Base-by-base conservation (phyloP, 2,113 vertebrate species). In the Dasyornis broadbenti region DNA sequence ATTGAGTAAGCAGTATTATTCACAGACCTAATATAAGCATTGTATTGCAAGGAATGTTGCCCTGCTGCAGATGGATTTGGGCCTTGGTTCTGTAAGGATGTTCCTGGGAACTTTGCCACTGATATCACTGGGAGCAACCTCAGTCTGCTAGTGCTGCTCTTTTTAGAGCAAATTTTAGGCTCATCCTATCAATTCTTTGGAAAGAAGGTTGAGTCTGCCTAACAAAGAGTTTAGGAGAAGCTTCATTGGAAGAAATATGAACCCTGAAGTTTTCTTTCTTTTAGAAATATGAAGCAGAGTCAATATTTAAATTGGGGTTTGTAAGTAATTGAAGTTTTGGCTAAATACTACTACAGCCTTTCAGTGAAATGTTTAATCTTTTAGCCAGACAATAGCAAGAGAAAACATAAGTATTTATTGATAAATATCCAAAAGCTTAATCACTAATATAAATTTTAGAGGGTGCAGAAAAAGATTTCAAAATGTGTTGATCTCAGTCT, bases 381-480 rank as follows among this genome's bases (percentile, higher is more conserved):
- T 79, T 80, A 83, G 65, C 71, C 66, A 87, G 92, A 86, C 49
- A 42, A 19, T 84, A 95, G 76, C 40, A 69, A 87, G 60, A 90
- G 81, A 92, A 96, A 86, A 65, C 26, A 11, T 63, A 75, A 92
- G 91, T 95, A 89, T 63, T 78, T 93, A 76, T 63, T 96, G 85
- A 81, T 89, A 93, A 96, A 94, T 86, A 97, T 82, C 92, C 76
- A 95, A 79, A 83, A 88, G 33, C 57, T 93, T 90, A 86, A 94
- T 96, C 50, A 40, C 35, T 57, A 61, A 75, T 78, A 86, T 85
- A 88, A 64, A 66, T 90, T 94, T 83, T 83, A 50, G 68, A 84
- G 92, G 79, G 71, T 31, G 82, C 10, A 83, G 39, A 47, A 82
- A 92, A 89, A 92, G 53, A 71, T 33, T 37, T 71, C 82, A 88